Evolutionary conservation across 2,113 vertebrate genomes (phyloP), one percentile per base, ranked within the genome.

Genomic region (Oxyura jamaicensis): DNA sequence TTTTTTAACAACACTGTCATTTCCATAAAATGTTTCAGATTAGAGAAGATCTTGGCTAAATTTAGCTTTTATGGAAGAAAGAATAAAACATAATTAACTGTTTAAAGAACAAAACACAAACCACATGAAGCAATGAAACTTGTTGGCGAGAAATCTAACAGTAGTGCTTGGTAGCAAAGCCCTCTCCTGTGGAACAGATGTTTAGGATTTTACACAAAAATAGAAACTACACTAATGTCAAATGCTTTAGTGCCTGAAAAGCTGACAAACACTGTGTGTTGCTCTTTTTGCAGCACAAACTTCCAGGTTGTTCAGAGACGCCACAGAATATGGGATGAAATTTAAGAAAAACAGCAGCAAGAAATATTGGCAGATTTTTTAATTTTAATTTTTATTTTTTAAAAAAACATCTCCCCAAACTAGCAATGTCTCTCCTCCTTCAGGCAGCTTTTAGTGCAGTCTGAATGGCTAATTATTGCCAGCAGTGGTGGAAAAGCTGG

Each of bases 51-150:
- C 97, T 96, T 92, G 95, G 97, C 97, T 98, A 98, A 98, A 98
- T 98, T 98, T 98, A 98, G 97, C 97, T 98, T 98, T 98, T 98
- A 98, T 98, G 96, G 97, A 97, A 96, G 97, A 95, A 97, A 96
- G 97, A 94, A 97, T 98, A 98, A 98, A 98, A 97, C 96, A 97
- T 97, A 97, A 98, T 97, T 98, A 98, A 98, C 97, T 96, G 97
- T 97, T 98, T 98, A 96, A 98, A 98, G 97, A 97, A 97, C 97
- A 95, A 98, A 98, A 98, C 98, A 97, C 95, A 97, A 98, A 98
- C 98, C 98, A 98, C 98, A 98, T 98, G 98, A 98, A 98, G 98
- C 96, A 91, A 96, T 82, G 95, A 93, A 96, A 90, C 88, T 96
- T 88, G 96, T 96, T 98, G 98, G 97, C 97, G 89, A 97, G 97